phyloP scores from a whole-genome alignment of 1,140 invertebrate species.

The Psilanteris sp. region DNA sequence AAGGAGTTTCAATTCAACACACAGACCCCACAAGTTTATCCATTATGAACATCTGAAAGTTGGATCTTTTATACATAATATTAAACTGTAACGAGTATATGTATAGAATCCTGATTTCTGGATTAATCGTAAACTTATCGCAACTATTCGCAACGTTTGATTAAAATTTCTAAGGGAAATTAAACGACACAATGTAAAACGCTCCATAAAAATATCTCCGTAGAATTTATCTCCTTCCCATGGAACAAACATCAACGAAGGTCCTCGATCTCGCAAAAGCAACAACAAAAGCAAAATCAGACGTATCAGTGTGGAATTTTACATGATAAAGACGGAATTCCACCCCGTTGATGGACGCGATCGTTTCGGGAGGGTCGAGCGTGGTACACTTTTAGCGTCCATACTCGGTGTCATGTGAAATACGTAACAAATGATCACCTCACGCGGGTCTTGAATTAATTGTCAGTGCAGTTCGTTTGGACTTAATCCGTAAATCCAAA shows the following conservation, averaged over 20 bases:
- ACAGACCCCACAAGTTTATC: not conserved
- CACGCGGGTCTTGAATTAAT: slow-evolving; percentile 23
- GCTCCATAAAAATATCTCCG: slow-evolving; percentile 49
- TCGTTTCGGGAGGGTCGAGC: slow-evolving; percentile 56
- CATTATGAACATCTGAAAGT: slow-evolving; percentile 12
- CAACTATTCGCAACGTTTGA: slow-evolving; percentile 22
- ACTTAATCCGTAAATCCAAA: not conserved
- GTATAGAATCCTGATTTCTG: slow-evolving; percentile 17
- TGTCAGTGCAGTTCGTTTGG: not conserved
- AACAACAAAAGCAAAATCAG: slow-evolving; percentile 3
- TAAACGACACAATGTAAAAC: slow-evolving; percentile 33
- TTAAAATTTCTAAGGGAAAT: slow-evolving; percentile 35
- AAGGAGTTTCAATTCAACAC: slow-evolving; percentile 20
- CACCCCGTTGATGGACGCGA: slow-evolving; percentile 17
- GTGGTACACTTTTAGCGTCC: slow-evolving; percentile 33
- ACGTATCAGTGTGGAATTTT: not conserved
- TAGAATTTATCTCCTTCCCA: slow-evolving; percentile 1
- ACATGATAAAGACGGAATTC: slow-evolving; percentile 30
- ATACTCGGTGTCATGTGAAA: slow-evolving; percentile 8
- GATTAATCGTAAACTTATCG: slow-evolving; percentile 20
- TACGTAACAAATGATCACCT: slow-evolving; percentile 35
- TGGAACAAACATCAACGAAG: slow-evolving; percentile 11
- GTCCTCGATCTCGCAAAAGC: not conserved
- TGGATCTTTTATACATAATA: slow-evolving; percentile 27
- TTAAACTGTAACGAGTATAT: slow-evolving; percentile 28